Percentiles rank a stretch among this genome's conserved stretches.
Evolutionary conservation across 2,113 vertebrate species (phyloP).

Genomic region (Podilymbus podiceps): DNA sequence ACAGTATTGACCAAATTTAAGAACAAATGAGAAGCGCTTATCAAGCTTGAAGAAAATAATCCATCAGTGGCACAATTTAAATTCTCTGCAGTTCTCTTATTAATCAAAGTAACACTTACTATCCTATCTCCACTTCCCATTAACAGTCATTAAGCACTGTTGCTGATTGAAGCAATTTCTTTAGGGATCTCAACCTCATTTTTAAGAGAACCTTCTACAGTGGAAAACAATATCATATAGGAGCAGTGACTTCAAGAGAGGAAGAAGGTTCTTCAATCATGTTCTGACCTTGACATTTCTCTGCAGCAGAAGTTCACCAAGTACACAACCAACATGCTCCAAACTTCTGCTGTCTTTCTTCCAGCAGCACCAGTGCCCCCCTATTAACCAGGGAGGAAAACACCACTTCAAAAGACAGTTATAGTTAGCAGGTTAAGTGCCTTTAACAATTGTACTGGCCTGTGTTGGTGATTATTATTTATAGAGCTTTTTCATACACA

Average conservation of each 20-base stretch:
- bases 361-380: background rate
- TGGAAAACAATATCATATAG: slow-evolving; percentile 84
- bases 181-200: slow-evolving; percentile 89
- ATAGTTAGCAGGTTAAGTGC: background rate
- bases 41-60: slow-evolving; percentile 92
- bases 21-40: slow-evolving; percentile 89
- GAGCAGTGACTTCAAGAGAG: slow-evolving; percentile 69
- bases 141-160: slow-evolving; percentile 88
- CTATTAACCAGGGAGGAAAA: background rate
- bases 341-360: slow-evolving; percentile 45
- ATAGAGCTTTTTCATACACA: background rate
- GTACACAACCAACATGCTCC: slow-evolving; percentile 21
- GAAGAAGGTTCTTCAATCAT: slow-evolving; percentile 81
- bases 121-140: slow-evolving; percentile 90
- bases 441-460: background rate
- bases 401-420: background rate
- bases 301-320: slow-evolving; percentile 64
- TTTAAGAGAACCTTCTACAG: slow-evolving; percentile 83
- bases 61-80: slow-evolving; percentile 89
- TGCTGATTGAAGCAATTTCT: slow-evolving; percentile 91
- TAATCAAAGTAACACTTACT: slow-evolving; percentile 90
- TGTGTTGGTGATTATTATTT: background rate
- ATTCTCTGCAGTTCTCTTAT: slow-evolving; percentile 88
- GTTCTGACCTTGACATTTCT: slow-evolving; percentile 80
- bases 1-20: slow-evolving; percentile 91